These are phyloP conservation scores for Pseudopleuronectes americanus DNA, from an alignment of 2,797 vertebrate species.

Conservation along the genomic window DNA sequence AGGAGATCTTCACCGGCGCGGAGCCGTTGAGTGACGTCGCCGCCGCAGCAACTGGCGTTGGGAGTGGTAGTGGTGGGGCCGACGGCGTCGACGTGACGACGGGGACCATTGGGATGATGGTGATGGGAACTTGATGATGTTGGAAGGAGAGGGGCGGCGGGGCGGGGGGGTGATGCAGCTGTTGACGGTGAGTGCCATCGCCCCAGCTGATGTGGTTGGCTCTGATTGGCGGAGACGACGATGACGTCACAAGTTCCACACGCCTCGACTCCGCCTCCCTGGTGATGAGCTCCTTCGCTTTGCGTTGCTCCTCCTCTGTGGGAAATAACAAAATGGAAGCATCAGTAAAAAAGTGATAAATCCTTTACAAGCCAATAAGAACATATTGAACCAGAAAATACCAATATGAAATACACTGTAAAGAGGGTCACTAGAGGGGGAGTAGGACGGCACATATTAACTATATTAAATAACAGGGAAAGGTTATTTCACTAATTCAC, in stretches of 20 bases:
- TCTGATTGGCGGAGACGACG: slow-evolving; percentile 73
- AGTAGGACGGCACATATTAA: too few species aligned
- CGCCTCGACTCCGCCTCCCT: slow-evolving; percentile 85
- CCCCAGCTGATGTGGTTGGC: slow-evolving; percentile 78
- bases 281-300: slow-evolving; percentile 82
- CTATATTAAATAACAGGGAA: too few species aligned
- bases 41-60: slow-evolving; percentile 59
- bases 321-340: slow-evolving; percentile 5
- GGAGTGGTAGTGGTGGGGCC: slow-evolving; percentile 64
- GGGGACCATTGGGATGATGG: slow-evolving; percentile 90
- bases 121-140: slow-evolving; percentile 73
- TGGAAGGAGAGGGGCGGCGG: slow-evolving; percentile 76
- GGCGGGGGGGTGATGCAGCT: slow-evolving; percentile 68
- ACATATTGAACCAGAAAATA: too few species aligned
- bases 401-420: too few species aligned
- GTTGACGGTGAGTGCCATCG: slow-evolving; percentile 73
- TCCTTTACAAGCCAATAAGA: too few species aligned
- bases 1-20: slow-evolving; percentile 43
- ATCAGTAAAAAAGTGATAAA: neutral
- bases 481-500: too few species aligned
- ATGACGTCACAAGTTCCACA: slow-evolving; percentile 65
- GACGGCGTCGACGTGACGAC: slow-evolving; percentile 73
- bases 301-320: slow-evolving; percentile 81
- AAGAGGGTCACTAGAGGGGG: too few species aligned
- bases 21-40: slow-evolving; percentile 62